phyloP scores from a whole-genome alignment of 1,140 invertebrate species.

The Parapsyche elsis region DNA sequence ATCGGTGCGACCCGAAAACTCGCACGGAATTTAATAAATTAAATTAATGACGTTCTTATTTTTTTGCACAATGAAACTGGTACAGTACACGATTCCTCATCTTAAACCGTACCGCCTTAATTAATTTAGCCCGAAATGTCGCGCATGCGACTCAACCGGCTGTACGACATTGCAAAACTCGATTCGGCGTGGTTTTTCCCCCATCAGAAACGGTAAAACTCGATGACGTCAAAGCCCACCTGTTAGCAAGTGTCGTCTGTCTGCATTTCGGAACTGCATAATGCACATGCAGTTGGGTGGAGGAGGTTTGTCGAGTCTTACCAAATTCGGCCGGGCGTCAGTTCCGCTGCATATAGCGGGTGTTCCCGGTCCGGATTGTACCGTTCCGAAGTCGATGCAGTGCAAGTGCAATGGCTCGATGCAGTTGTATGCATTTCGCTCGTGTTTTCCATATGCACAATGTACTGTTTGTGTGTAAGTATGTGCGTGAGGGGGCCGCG shows the following conservation, averaged over 20 bases:
- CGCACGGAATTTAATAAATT: too few species aligned
- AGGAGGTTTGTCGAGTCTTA: background rate
- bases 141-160: too few species aligned
- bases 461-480: background rate
- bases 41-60: too few species aligned
- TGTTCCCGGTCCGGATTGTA: slow-evolving; percentile 34
- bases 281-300: background rate
- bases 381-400: too few species aligned
- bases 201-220: too few species aligned
- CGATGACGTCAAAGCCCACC: background rate
- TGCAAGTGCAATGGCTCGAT: background rate
- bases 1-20: too few species aligned
- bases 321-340: slow-evolving; percentile 24
- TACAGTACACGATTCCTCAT: too few species aligned
- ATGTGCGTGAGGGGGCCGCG: slow-evolving; percentile 3
- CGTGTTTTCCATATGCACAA: slow-evolving; percentile 37
- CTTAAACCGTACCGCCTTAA: too few species aligned
- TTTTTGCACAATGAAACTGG: too few species aligned
- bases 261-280: background rate
- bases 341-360: slow-evolving; percentile 43
- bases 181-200: too few species aligned
- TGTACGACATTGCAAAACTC: too few species aligned
- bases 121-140: too few species aligned
- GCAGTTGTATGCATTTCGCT: slow-evolving; percentile 27
- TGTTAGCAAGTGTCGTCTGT: background rate